A percentile compares a stretch with the other conserved stretches of the same genome.
Evolutionary conservation across 2,113 vertebrate species (phyloP).

Genomic region (Ivindomyrus marchei): DNA sequence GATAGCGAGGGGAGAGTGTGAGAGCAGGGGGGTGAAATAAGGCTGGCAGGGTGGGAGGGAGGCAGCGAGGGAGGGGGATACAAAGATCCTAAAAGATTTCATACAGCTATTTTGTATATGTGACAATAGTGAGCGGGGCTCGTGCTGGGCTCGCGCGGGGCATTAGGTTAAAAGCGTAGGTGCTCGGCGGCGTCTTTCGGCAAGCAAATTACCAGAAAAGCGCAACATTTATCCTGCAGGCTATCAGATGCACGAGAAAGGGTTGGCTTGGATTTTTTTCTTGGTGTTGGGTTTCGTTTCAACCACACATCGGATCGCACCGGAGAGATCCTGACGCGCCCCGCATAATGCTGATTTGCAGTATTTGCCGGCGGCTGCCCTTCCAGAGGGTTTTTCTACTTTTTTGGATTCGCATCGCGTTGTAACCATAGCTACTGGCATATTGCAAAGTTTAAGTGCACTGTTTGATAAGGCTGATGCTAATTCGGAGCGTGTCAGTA

Average conservation of each 20-base stretch:
- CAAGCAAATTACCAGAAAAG: background rate
- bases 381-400: background rate
- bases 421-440: conserved; percentile 35
- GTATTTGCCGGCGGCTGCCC: conserved; percentile 33
- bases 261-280: conserved; percentile 25
- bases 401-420: conserved; percentile 9
- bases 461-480: conserved; percentile 43
- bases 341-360: conserved; percentile 32
- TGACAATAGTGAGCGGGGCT: conserved; percentile 55
- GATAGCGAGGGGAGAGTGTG: conserved; percentile 38
- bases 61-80: conserved; percentile 35
- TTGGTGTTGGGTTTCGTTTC: conserved; percentile 33
- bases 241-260: conserved; percentile 33
- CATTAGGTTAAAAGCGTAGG: conserved; percentile 15
- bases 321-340: conserved; percentile 11
- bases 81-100: conserved; percentile 32
- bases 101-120: conserved; percentile 38
- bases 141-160: conserved; percentile 42
- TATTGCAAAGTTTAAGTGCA: conserved; percentile 53
- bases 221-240: conserved; percentile 30
- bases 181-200: background rate
- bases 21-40: conserved; percentile 33
- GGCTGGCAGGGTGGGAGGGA: conserved; percentile 26
- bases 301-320: conserved; percentile 26
- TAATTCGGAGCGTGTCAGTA: conserved; percentile 33